Percentiles rank a stretch among this genome's conserved stretches.
phyloP scores from a whole-genome alignment of 2,797 vertebrate genomes.

The Ficedula albicollis region DNA sequence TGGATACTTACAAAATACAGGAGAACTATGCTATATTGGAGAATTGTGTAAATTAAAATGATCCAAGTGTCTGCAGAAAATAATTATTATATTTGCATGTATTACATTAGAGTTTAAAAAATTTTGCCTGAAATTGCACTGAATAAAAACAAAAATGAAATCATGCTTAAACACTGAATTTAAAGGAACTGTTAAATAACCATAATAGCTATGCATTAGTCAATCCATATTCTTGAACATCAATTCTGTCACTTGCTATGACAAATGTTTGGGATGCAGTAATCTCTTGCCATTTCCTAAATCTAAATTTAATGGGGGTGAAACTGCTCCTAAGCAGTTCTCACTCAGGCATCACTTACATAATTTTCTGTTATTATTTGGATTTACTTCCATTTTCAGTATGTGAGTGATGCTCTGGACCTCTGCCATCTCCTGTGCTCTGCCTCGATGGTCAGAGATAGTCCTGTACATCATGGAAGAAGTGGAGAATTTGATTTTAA shows the following conservation, averaged over 20 bases:
- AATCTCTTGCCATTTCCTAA: not conserved
- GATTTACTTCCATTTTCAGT: not conserved
- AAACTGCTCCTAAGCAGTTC: not conserved
- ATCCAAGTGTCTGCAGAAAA: not conserved
- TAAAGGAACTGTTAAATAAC: not conserved
- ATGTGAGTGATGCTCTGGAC: not conserved
- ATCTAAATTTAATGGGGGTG: not conserved
- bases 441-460: not conserved
- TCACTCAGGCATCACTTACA: not conserved
- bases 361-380: rapidly evolving
- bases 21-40: not conserved
- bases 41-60: not conserved
- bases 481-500: not conserved
- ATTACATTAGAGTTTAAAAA: not conserved
- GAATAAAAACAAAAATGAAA: not conserved
- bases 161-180: not conserved
- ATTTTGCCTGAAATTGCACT: not conserved
- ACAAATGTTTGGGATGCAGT: not conserved
- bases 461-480: not conserved
- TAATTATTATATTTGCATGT: not conserved
- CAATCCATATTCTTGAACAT: not conserved
- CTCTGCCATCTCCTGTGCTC: not conserved
- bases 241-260: not conserved
- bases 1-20: not conserved
- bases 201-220: not conserved